Base-by-base conservation (phyloP, 1,140 invertebrate species). In the Formica selysi region DNA sequence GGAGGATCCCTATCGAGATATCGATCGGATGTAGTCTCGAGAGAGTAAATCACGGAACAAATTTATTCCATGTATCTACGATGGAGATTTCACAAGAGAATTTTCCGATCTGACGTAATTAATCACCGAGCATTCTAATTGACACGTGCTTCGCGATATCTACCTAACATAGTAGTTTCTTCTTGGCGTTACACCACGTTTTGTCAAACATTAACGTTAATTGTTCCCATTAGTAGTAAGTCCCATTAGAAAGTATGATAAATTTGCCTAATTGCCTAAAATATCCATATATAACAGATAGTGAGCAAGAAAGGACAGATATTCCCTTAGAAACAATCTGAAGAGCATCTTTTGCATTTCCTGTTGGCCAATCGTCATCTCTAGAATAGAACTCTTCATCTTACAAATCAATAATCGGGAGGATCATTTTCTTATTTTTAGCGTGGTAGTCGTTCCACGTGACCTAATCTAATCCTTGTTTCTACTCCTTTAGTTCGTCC, bases 391-490 rank as follows among this genome's bases (percentile, higher is more conserved):
- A 16, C 64, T 41, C 22, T 13, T n/a, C 16, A 29, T 51, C 26
- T 19, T 1, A n/a, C 22, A 8, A 16, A 80, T 70, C 48, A 36
- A 70, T 68, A 80, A 38, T 57, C 19, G 36, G 22, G 29, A 71
- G 13, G 36, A 26, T 19, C 11, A 61, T 73, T 86, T 86, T 64
- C 67, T 54, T 57, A 81, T 86, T 86, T 84, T 70, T 71, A 80
- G 36, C 80, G 68, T 74, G 22, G 4, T 62, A 79, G 65, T 22
- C 74, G 44, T 64, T 68, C 29, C 13, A 36, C 81, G 68, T 85
- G 78, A 88, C 73, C 67, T 65, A 80, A 79, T 81, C 78, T 67
- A 88, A 76, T 65, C 64, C 76, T 19, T 32, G 16, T n/a, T 44
- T n/a, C 41, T 48, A 51, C 41, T 79, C 76, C 13, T 48, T 65